phyloP scores from a whole-genome alignment of 2,888 invertebrate genomes.

The Eupithecia pulchellata region DNA sequence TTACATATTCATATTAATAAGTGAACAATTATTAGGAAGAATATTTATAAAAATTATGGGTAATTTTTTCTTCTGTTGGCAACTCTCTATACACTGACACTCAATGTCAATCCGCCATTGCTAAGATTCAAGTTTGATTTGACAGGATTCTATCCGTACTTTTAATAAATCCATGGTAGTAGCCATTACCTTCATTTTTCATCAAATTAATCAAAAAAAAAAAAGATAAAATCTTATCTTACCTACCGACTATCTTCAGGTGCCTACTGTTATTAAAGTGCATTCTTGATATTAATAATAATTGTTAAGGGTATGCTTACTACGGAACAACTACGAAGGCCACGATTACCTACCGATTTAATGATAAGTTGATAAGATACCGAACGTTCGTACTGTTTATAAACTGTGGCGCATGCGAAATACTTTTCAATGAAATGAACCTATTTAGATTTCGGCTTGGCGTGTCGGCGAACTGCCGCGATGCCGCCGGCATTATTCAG shows the following conservation, averaged over 20 bases:
- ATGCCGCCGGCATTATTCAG: conserved; percentile 54
- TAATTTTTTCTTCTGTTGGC: no score
- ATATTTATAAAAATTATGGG: no score
- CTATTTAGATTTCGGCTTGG: conserved; percentile 61
- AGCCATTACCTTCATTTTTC: not conserved
- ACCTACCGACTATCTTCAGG: not conserved
- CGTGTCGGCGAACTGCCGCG: conserved; percentile 3
- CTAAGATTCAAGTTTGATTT: no score
- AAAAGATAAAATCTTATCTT: not conserved
- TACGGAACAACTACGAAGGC: conserved; percentile 29
- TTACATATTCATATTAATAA: no score
- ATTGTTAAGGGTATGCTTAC: conserved; percentile 21
- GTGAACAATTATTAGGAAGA: no score
- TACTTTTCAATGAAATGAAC: conserved; percentile 70
- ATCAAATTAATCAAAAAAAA: not conserved
- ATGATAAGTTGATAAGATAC: conserved; percentile 56
- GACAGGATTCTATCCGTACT: no score
- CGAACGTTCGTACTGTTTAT: conserved; percentile 32
- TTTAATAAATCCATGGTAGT: no score
- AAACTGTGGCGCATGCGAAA: conserved; percentile 59
- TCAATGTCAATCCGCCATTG: no score
- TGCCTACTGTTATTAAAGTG: not conserved
- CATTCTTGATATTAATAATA: not conserved
- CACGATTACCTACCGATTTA: not conserved
- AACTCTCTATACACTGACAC: no score